A percentile compares a stretch with the other conserved stretches of the same genome.
Evolutionary conservation across 2,797 vertebrate genomes (phyloP).

Genomic region (Xyrichtys novacula): DNA sequence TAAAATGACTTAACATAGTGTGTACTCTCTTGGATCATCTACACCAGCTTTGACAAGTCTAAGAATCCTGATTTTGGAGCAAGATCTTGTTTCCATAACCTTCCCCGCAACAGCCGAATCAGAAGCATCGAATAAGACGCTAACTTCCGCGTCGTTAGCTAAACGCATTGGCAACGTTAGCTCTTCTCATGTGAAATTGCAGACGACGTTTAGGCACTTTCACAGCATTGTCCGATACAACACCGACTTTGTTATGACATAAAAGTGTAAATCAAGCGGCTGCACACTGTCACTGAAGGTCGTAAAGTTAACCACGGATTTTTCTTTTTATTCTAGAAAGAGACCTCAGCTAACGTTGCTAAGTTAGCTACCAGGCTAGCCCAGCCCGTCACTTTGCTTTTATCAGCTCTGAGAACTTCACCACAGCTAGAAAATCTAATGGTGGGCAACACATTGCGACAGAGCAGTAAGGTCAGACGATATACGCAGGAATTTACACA

Average conservation of each 20-base stretch:
- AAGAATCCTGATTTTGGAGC: no score
- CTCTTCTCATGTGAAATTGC: constrained; percentile 18
- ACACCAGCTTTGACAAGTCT: no score
- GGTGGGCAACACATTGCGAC: not conserved
- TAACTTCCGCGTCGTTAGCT: no score
- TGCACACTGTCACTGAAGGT: fast-evolving
- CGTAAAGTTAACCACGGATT: not conserved
- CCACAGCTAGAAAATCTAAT: not conserved
- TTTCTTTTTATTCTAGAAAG: constrained; percentile 20
- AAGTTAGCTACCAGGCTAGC: constrained; percentile 59
- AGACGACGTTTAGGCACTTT: constrained; percentile 3
- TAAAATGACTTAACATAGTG: no score
- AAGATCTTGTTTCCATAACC: no score
- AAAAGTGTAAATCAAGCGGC: fast-evolving
- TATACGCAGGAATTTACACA: no score
- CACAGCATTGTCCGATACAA: not conserved
- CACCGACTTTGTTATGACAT: not conserved
- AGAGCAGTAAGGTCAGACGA: not conserved
- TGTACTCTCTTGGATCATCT: no score
- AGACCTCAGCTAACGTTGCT: constrained; percentile 58
- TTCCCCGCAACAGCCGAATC: no score
- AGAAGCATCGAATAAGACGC: constrained; percentile 12
- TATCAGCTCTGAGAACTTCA: not conserved
- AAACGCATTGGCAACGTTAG: constrained; percentile 31
- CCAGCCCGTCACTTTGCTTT: constrained; percentile 48